A percentile compares a stretch with the other conserved stretches of the same genome.
These are phyloP conservation scores for Sarcophaga subvicina DNA, from an alignment of 2,888 invertebrate species.

Conservation along the genomic window DNA sequence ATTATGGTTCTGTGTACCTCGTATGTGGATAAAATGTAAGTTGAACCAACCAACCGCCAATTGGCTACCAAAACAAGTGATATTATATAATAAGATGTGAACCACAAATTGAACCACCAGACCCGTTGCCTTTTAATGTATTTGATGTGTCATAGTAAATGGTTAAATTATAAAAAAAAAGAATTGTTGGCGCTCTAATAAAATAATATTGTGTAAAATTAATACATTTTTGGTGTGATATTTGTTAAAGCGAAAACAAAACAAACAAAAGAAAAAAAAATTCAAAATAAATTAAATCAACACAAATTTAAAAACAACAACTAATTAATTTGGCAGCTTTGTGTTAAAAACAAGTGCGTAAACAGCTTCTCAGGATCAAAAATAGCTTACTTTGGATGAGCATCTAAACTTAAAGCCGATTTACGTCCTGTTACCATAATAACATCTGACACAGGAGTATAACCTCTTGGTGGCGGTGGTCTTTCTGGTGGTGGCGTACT, in stretches of 20 bases:
- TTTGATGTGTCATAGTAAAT: constrained; percentile 1
- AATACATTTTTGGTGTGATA: constrained; percentile 5
- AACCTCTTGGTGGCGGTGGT: constrained; percentile 85
- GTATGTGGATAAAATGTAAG: too few relatives aligned
- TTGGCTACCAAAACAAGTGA: too few relatives aligned
- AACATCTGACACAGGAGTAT: constrained; percentile 81
- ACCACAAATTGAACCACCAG: not conserved
- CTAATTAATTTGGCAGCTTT: constrained; percentile 34
- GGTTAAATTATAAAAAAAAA: not conserved
- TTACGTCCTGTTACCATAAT: constrained; percentile 85
- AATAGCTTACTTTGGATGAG: constrained; percentile 72
- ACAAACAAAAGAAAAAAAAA: not conserved
- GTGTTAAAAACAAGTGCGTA: constrained; percentile 56
- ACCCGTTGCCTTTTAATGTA: not conserved
- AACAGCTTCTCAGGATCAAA: constrained; percentile 52
- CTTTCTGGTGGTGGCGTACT: constrained; percentile 82
- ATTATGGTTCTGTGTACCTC: too few relatives aligned
- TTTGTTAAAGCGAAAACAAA: constrained; percentile 26
- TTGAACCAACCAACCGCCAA: too few relatives aligned
- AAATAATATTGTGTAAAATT: constrained; percentile 1
- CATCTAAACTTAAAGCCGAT: constrained; percentile 81
- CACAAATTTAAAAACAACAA: constrained; percentile 41
- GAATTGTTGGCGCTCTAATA: not conserved
- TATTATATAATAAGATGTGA: too few relatives aligned
- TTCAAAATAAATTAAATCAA: not conserved